phyloP scores from a whole-genome alignment of 1,140 invertebrate species.

The Trichonephila clavipes region DNA sequence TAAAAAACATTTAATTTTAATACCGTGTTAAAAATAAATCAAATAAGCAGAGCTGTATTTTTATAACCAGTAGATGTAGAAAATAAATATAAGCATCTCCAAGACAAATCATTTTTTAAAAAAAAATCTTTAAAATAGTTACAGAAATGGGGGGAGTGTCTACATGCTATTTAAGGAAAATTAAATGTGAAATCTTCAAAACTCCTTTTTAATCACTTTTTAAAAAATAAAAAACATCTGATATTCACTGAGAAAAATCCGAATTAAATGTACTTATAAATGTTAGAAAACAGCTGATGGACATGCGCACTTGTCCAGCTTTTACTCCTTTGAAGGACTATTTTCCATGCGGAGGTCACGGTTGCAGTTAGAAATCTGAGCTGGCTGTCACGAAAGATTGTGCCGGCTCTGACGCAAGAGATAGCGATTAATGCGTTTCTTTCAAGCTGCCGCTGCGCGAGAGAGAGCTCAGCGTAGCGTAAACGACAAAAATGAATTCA shows the following conservation, averaged over 20 bases:
- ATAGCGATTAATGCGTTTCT: constrained; percentile 41
- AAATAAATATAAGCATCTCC: too few relatives aligned
- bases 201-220: too few relatives aligned
- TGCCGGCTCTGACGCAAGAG: constrained; percentile 54
- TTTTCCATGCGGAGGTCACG: constrained; percentile 49
- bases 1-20: too few relatives aligned
- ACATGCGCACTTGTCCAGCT: background rate
- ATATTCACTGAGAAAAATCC: background rate
- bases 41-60: too few relatives aligned
- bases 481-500: constrained; percentile 63
- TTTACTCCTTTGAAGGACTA: background rate
- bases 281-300: background rate
- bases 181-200: too few relatives aligned
- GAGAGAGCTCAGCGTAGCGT: constrained; percentile 2
- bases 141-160: too few relatives aligned
- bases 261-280: background rate
- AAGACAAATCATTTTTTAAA: too few relatives aligned
- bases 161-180: too few relatives aligned
- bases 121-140: too few relatives aligned
- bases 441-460: constrained; percentile 3
- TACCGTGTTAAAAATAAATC: too few relatives aligned
- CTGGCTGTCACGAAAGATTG: constrained; percentile 48
- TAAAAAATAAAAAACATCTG: too few relatives aligned
- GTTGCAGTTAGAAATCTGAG: constrained; percentile 62
- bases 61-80: too few relatives aligned